These are phyloP conservation scores for Delia radicum DNA, from an alignment of 1,140 invertebrate genomes.

Conservation along the genomic window DNA sequence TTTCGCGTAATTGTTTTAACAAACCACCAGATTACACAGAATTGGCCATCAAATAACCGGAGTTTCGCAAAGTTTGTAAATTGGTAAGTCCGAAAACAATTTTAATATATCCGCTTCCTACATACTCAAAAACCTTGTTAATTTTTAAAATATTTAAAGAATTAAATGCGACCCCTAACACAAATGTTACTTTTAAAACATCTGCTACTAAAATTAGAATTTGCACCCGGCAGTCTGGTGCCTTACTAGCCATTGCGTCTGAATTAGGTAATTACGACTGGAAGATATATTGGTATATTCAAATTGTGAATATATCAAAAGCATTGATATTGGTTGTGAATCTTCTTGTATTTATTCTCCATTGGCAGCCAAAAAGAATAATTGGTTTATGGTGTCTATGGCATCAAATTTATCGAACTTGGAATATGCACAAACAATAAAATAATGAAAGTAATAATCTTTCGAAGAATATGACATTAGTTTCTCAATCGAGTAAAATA, in stretches of 20 bases:
- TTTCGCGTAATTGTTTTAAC: constrained; percentile 80
- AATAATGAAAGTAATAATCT: constrained; percentile 81
- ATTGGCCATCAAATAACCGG: constrained; percentile 73
- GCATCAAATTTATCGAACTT: constrained; percentile 80
- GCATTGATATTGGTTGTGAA: constrained; percentile 71
- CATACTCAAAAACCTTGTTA: constrained; percentile 45
- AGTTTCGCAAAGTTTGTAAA: constrained; percentile 70
- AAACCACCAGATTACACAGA: constrained; percentile 74
- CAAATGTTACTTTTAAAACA: constrained; percentile 82
- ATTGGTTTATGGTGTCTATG: constrained; percentile 83
- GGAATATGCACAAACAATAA: constrained; percentile 66
- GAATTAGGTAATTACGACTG: constrained; percentile 94
- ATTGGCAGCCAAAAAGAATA: constrained; percentile 74
- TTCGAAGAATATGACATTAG: constrained; percentile 65
- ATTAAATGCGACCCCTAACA: constrained; percentile 76
- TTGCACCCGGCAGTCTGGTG: constrained; percentile 80
- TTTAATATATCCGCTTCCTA: neutral
- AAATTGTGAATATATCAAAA: neutral
- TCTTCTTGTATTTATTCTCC: constrained; percentile 90
- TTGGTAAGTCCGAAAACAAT: constrained; percentile 57
- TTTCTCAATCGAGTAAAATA: constrained; percentile 56
- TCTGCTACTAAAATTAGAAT: constrained; percentile 79
- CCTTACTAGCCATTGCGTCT: constrained; percentile 89
- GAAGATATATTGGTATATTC: constrained; percentile 73
- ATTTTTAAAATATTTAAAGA: constrained; percentile 81